Conservation (phyloP, 2,797 vertebrate genomes). For the Echeneis naucrates region DNA sequence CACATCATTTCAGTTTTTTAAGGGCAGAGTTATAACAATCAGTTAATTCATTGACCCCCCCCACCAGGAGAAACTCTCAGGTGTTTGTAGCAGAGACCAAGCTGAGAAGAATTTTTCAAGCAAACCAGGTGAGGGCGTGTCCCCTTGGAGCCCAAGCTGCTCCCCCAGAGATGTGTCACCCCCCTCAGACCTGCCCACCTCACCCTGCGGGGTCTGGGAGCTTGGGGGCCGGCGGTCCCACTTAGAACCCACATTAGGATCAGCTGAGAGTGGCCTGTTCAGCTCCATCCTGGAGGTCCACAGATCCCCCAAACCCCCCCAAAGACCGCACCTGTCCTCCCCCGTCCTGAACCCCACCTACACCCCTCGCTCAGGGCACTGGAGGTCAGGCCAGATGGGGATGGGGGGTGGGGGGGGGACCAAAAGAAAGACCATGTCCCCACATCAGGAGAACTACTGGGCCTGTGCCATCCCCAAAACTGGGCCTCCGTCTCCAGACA, state of each 20-base stretch:
- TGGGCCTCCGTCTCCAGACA: conserved; percentile 86
- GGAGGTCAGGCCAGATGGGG: conserved; percentile 16
- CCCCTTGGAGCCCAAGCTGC: conserved; percentile 21
- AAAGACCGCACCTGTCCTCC: conserved; percentile 64
- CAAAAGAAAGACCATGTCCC: conserved; percentile 60
- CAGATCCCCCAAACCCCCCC: conserved; percentile 58
- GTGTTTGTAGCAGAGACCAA: conserved; percentile 12
- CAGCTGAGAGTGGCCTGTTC: conserved; percentile 58
- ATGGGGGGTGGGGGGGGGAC: background rate
- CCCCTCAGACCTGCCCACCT: conserved; percentile 32
- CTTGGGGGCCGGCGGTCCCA: conserved; percentile 37
- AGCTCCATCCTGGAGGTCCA: conserved; percentile 64
- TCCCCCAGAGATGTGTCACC: conserved; percentile 32
- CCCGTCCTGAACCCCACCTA: conserved; percentile 61
- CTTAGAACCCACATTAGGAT: conserved; percentile 23
- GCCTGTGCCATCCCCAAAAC: conserved; percentile 88
- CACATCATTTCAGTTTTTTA: too few relatives aligned
- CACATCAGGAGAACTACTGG: conserved; percentile 90
- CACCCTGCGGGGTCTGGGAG: conserved; percentile 54
- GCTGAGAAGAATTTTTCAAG: conserved; percentile 19
- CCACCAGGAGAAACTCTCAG: conserved; percentile 38
- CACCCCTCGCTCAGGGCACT: conserved; percentile 38
- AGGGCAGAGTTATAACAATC: too few relatives aligned
- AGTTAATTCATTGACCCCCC: too few relatives aligned
- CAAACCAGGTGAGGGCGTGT: conserved; percentile 25